Evolutionary conservation across 2,797 vertebrate species (phyloP), one percentile per base, ranked within the genome.

Genomic region (Thunnus albacares): DNA sequence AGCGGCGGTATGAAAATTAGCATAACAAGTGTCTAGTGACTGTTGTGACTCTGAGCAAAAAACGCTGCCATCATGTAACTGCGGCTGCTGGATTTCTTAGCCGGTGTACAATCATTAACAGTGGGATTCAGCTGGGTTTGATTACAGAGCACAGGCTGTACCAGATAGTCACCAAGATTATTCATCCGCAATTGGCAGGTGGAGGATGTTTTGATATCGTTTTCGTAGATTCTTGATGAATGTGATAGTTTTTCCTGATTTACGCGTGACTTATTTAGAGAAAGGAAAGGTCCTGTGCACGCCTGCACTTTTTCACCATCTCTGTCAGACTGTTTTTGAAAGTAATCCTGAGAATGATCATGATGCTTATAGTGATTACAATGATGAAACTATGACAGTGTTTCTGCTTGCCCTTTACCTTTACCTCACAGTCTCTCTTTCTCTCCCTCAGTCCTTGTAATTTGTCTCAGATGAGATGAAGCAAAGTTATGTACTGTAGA

Each of bases 81-180:
- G 66, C 84, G 89, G 69, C 83, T 90, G 75, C 61, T 89, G 74
- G 75, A 72, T 83, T 84, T 76, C 73, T 90, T 76, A 81, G 82
- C 88, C 86, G 69, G 55, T 65, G 66, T 77, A 73, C 55, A 73
- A 84, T 77, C 84, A 86, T 90, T 87, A 90, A 70, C 85, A 79
- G 84, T 76, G 82, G 28, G 77, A 88, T 86, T 92, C 93, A 93
- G 87, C 82, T 91, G 91, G 78, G 59, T 92, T 88, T 93, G 66
- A 93, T 95, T 91, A 93, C 26, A 72, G 72, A 90, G 71, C 79
- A 72, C 77, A 75, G 47, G 41, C 77, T 87, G 78, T 78, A 83
- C 84, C 86, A 86, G 77, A 89, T 85, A 90, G 81, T 79, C 65
- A 79, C 77, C 72, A 30, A 73, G 67, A 83, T 86, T 84, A 86